Evolutionary conservation across 92 coral and sea anemone genomes (phyloP), one percentile per base, ranked within the genome.

Genomic region (Porites lobata): DNA sequence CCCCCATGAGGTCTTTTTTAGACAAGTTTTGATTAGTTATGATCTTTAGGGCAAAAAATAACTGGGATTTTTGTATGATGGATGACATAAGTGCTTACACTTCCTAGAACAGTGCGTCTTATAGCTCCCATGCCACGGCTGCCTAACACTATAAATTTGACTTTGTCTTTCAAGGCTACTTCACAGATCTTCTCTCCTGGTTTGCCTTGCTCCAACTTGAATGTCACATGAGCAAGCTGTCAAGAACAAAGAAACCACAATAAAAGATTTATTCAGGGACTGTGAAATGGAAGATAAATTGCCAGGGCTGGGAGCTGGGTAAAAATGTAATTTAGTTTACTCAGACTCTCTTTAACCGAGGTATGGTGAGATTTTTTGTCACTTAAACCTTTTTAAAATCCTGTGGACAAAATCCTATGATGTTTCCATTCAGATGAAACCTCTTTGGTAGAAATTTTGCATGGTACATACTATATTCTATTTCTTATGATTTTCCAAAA

Each of bases 141-240:
- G 12, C 88, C 69, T 29, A 85, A 18, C 10, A 75, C 52, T 52
- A 85, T 85, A 7, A 85, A 14, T 4, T 72, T 85, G 50, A 53
- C 69, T 26, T 76, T 85, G 74, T 85, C 86, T 72, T 82, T 71
- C 8, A 9, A 13, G 4, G 86, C 86, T 20, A 43, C 59, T 72
- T 82, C 77, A 69, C 86, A 81, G 18, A 81, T 81, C 86, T 81
- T 81, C 77, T 82, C 86, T 57, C 86, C 86, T 57, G 86, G 86
- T 29, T 82, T 82, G 43, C 86, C 86, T 38, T 72, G 79, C n/a
- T 82, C 86, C 10, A 82, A 57, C 50, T 62, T 82, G 70, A 82
- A 82, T 61, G 38, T 57, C n/a, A 82, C 38, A 9, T 72, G 15
- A 10, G 47, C 47, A 38, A 72, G 74, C 86, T 82, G n/a, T 11